phyloP scores from a whole-genome alignment of 53 echinoderm and acorn worm genomes.

The Arbacia lixula region DNA sequence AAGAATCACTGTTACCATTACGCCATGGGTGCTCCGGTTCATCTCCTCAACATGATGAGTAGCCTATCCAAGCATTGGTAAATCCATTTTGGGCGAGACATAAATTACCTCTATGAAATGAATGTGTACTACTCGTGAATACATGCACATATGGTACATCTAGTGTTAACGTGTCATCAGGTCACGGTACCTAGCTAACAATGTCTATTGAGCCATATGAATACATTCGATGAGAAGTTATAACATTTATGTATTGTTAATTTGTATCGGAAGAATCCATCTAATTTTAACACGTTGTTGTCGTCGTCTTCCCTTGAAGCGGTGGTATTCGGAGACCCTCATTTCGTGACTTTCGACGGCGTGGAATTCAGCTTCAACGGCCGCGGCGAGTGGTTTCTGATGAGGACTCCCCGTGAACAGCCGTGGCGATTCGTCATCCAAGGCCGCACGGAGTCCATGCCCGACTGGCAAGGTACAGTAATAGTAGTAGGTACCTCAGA shows the following conservation, averaged over 20 bases:
- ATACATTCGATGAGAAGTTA: neutral
- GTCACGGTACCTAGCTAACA: no score
- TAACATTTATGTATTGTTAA: neutral
- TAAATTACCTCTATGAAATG: no score
- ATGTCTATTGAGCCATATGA: neutral
- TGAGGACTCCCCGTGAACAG: conserved; percentile 48
- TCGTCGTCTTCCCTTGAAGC: conserved; percentile 34
- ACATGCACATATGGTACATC: no score
- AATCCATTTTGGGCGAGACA: no score
- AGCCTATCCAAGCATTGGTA: no score
- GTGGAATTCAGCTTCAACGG: conserved; percentile 81
- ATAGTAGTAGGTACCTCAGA: no score
- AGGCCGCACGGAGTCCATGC: conserved; percentile 75
- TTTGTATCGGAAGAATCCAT: neutral
- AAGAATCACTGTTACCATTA: no score
- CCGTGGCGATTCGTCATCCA: conserved; percentile 75
- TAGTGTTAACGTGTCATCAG: no score
- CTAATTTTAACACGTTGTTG: neutral
- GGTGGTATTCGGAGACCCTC: conserved; percentile 83
- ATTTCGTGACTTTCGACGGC: conserved; percentile 86
- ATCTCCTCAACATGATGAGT: no score
- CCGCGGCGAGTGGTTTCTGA: conserved; percentile 80
- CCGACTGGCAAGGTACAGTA: conserved; percentile 59
- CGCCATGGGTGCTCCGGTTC: no score
- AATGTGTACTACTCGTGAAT: neutral